Percentiles rank a stretch among this genome's conserved stretches.
phyloP scores from a whole-genome alignment of 2,888 invertebrate species.

The Nymphalis urticae region DNA sequence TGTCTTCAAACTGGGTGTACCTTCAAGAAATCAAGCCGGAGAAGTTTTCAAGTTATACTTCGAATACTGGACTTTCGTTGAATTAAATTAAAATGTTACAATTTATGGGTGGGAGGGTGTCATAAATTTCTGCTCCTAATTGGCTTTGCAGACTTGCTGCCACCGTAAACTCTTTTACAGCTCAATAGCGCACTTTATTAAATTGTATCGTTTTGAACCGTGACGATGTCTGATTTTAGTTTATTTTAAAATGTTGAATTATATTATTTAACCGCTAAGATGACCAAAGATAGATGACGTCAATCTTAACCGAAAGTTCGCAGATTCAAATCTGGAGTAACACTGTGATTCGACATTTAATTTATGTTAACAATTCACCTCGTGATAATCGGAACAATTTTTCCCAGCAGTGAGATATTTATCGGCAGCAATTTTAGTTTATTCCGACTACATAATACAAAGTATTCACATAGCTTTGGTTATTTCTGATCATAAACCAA shows the following conservation, averaged over 20 bases:
- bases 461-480: slow-evolving; percentile 3
- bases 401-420: no score
- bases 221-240: slow-evolving; percentile 31
- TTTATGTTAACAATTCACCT: no score
- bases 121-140: slow-evolving; percentile 76
- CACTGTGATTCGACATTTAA: no score
- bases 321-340: no score
- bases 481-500: background rate
- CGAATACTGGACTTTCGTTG: slow-evolving; percentile 53
- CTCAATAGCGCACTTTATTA: slow-evolving; percentile 47
- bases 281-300: no score
- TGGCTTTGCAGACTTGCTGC: slow-evolving; percentile 66
- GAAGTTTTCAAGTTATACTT: slow-evolving; percentile 49
- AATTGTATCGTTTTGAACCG: slow-evolving; percentile 33
- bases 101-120: slow-evolving; percentile 66
- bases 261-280: background rate
- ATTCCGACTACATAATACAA: background rate
- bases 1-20: slow-evolving; percentile 34
- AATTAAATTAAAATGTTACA: slow-evolving; percentile 78
- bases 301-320: no score
- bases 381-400: no score
- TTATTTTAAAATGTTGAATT: slow-evolving; percentile 16
- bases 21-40: slow-evolving; percentile 41
- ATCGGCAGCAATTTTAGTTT: no score
- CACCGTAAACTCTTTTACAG: slow-evolving; percentile 74